Conservation (phyloP, 2,113 vertebrate genomes). For the Rissa tridactyla region DNA sequence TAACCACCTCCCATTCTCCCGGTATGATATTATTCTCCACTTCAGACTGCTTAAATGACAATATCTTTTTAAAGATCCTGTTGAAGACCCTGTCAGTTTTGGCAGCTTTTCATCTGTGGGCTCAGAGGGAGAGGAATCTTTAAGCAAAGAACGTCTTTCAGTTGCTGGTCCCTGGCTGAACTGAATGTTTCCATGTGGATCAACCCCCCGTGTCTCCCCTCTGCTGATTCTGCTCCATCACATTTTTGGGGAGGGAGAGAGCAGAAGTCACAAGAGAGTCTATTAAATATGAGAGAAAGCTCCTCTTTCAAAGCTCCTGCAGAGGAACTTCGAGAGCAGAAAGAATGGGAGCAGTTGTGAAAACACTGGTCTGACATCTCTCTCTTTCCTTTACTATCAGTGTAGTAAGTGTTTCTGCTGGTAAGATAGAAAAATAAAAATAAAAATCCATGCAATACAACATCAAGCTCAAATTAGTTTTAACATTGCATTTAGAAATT, state of each 20-base stretch:
- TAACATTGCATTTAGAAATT: not conserved
- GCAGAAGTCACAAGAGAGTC: not conserved
- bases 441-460: not conserved
- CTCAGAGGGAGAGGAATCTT: not conserved
- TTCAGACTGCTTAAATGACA: slow-evolving; percentile 31
- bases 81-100: slow-evolving; percentile 16
- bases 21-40: not conserved
- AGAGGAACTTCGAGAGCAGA: not conserved
- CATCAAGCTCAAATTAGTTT: not conserved
- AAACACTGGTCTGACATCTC: not conserved
- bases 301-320: not conserved
- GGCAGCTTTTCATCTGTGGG: not conserved
- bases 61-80: not conserved
- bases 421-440: not conserved
- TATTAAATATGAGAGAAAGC: not conserved
- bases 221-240: slow-evolving; percentile 6
- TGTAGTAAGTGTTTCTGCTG: not conserved
- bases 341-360: not conserved
- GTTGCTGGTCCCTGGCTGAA: not conserved
- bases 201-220: not conserved
- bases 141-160: not conserved
- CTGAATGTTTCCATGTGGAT: slow-evolving; percentile 11
- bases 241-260: not conserved
- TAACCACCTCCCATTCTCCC: not conserved
- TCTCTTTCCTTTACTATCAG: not conserved